These are phyloP conservation scores for Tetranychus truncatus DNA, from an alignment of 2,888 invertebrate species.

Conservation along the genomic window DNA sequence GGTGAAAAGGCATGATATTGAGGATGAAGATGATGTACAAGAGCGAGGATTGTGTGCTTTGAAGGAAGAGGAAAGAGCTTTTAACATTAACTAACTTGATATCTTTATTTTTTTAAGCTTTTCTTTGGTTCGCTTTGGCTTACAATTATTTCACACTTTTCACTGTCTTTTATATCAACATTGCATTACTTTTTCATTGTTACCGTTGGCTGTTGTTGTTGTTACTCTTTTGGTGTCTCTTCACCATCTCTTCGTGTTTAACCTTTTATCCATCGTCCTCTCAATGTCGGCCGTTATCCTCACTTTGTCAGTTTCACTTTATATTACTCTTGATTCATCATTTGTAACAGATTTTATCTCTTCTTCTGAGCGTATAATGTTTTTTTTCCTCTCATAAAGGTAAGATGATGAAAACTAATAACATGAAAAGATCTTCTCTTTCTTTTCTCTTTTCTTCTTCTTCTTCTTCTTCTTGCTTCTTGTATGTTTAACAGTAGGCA, in stretches of 20 bases:
- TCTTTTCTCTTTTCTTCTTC: too few relatives aligned
- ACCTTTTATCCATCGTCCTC: constrained; percentile 2
- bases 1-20: too few relatives aligned
- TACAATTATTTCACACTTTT: background rate
- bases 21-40: too few relatives aligned
- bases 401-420: too few relatives aligned
- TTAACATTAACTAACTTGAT: background rate
- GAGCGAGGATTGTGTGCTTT: too few relatives aligned
- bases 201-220: background rate
- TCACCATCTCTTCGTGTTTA: background rate
- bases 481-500: background rate
- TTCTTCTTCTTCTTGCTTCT: too few relatives aligned
- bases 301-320: constrained; percentile 2
- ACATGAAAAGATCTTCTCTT: too few relatives aligned
- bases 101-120: background rate
- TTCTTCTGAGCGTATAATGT: background rate
- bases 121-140: background rate
- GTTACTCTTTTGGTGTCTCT: background rate
- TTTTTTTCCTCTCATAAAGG: too few relatives aligned
- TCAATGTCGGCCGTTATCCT: constrained; percentile 2
- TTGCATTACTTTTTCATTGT: background rate
- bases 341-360: constrained; percentile 2
- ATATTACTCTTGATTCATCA: constrained; percentile 3
- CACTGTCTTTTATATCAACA: background rate
- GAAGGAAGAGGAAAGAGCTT: background rate